Conservation (phyloP, 1,140 invertebrate species). For the Aphelenchoides fujianensis region DNA sequence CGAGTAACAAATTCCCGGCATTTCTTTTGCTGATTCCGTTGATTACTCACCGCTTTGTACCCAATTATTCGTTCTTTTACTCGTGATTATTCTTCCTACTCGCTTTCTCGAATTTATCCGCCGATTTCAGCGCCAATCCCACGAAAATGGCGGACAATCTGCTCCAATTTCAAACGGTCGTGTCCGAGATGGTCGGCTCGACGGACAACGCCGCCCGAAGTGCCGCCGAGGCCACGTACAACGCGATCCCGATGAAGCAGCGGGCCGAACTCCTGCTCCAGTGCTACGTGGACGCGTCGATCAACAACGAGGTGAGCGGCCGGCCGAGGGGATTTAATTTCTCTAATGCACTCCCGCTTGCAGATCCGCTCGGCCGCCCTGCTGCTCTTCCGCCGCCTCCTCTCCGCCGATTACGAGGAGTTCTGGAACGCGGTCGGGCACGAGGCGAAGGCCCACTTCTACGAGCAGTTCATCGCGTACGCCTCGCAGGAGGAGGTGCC, state of each 20-base stretch:
- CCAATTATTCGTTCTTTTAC: too few relatives aligned
- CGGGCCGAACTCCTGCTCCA: conserved; percentile 22
- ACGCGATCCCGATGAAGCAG: conserved; percentile 9
- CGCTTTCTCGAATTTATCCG: too few relatives aligned
- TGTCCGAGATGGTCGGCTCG: conserved; percentile 1
- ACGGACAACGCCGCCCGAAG: conserved; percentile 14
- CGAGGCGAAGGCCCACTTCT: conserved; percentile 77
- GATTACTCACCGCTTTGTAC: too few relatives aligned
- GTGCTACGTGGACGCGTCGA: conserved; percentile 17
- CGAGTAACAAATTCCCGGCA: too few relatives aligned
- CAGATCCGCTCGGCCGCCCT: conserved; percentile 77
- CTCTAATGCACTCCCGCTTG: conserved; percentile 18
- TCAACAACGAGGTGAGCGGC: conserved; percentile 38
- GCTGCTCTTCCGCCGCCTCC: conserved; percentile 81
- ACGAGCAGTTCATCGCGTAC: conserved; percentile 78
- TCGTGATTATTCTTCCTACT: too few relatives aligned
- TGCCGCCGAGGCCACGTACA: conserved; percentile 22
- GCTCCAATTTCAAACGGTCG: conserved; percentile 7
- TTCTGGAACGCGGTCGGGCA: conserved; percentile 75
- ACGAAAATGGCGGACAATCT: too few relatives aligned
- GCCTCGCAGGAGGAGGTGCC: conserved; percentile 76
- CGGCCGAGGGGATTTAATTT: conserved; percentile 3
- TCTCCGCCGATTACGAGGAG: conserved; percentile 82
- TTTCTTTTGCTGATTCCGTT: too few relatives aligned
- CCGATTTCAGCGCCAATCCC: too few relatives aligned